Percentiles rank a stretch among this genome's conserved stretches.
phyloP scores from a whole-genome alignment of 37 sponge, comb jelly and placozoan genomes.

The Oscarella lobularis region DNA sequence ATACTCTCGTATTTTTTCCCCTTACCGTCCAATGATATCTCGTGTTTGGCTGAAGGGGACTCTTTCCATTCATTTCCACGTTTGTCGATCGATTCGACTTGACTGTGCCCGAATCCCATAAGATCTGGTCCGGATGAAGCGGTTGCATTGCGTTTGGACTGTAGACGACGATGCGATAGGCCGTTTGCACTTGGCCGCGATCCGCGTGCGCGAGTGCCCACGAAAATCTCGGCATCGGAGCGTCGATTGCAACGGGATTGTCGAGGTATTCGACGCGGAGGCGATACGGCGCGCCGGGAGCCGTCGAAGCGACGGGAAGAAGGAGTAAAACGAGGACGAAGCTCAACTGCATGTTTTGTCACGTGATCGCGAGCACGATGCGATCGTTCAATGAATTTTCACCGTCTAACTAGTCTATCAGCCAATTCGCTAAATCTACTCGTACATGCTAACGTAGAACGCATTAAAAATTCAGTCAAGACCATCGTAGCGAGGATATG shows the following conservation, averaged over 20 bases:
- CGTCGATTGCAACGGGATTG: conserved; percentile 21
- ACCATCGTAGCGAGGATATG: too few species aligned
- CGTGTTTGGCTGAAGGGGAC: conserved; percentile 15
- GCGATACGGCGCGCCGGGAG: neutral
- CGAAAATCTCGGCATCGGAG: conserved; percentile 22
- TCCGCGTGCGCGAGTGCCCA: conserved; percentile 42
- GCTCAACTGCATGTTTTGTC: neutral
- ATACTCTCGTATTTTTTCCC: too few species aligned
- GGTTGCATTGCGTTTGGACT: neutral
- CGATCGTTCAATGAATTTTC: too few species aligned
- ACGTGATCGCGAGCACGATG: too few species aligned
- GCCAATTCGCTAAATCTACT: too few species aligned
- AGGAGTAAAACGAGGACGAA: neutral
- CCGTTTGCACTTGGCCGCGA: conserved; percentile 21
- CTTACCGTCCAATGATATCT: conserved; percentile 24
- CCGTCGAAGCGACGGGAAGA: neutral
- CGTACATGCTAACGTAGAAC: too few species aligned
- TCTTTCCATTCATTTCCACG: conserved; percentile 9
- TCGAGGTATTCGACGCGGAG: conserved; percentile 6
- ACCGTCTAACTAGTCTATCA: too few species aligned
- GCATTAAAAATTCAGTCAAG: too few species aligned
- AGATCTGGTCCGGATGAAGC: neutral
- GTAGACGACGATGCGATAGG: conserved; percentile 17
- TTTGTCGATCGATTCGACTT: neutral
- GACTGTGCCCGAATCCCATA: conserved; percentile 48